phyloP scores from a whole-genome alignment of 2,888 invertebrate genomes.

The Germaria angustata region DNA sequence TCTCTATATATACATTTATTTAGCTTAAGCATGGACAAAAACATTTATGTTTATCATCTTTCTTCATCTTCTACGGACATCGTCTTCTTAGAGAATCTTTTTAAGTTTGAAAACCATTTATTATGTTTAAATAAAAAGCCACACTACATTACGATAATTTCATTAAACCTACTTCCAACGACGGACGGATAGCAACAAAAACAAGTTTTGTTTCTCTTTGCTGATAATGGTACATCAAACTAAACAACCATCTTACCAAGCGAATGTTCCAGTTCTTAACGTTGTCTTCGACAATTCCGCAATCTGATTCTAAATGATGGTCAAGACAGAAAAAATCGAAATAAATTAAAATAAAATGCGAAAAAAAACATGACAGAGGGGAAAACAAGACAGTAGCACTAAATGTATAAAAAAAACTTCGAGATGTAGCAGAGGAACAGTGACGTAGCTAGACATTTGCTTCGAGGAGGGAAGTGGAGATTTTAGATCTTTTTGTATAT shows the following conservation, averaged over 20 bases:
- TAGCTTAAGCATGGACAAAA: no score
- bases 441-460: not conserved
- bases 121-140: conserved; percentile 49
- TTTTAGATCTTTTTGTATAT: no score
- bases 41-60: conserved; percentile 44
- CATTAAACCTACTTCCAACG: conserved; percentile 43
- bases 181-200: conserved; percentile 20
- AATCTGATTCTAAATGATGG: conserved; percentile 55
- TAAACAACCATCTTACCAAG: not conserved
- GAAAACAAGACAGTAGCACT: conserved; percentile 40
- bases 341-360: conserved; percentile 23
- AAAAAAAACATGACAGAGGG: conserved; percentile 8
- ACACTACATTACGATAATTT: conserved; percentile 35
- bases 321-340: conserved; percentile 18
- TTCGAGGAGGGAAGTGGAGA: not conserved
- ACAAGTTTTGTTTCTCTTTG: conserved; percentile 27
- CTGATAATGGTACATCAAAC: conserved; percentile 16
- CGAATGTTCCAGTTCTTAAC: conserved; percentile 37
- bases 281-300: conserved; percentile 44
- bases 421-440: not conserved
- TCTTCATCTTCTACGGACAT: conserved; percentile 16
- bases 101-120: conserved; percentile 49
- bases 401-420: conserved; percentile 24
- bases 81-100: conserved; percentile 47
- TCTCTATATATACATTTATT: no score